A percentile compares a stretch with the other conserved stretches of the same genome.
Evolutionary conservation across 2,113 vertebrate species (phyloP).

Genomic region (Lota lota): DNA sequence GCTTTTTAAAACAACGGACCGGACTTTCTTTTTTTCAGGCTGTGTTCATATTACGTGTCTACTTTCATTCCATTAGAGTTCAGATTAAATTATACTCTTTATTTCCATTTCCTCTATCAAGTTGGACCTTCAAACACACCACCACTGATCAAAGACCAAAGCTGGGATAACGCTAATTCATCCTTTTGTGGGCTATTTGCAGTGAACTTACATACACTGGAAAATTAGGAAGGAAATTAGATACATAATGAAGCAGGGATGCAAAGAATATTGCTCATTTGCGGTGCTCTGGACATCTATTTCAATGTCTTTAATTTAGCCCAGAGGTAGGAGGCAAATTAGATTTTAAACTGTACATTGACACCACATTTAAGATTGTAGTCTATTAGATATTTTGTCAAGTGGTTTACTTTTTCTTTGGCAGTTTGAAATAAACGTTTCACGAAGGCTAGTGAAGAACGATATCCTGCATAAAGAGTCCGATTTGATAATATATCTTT

Average conservation of each 20-base stretch:
- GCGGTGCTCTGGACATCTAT: constrained; percentile 29
- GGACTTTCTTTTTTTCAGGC: neutral
- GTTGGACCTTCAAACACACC: constrained; percentile 61
- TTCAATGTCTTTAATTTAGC: constrained; percentile 46
- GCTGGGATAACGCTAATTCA: constrained; percentile 45
- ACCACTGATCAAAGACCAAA: constrained; percentile 42
- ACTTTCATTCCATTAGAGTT: constrained; percentile 46
- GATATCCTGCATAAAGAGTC: too few relatives aligned
- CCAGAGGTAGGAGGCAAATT: constrained; percentile 41
- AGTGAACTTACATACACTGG: constrained; percentile 44
- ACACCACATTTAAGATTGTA: constrained; percentile 33
- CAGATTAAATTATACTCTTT: constrained; percentile 61
- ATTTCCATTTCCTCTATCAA: constrained; percentile 47
- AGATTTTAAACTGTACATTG: constrained; percentile 33
- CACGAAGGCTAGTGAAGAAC: neutral
- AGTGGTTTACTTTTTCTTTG: constrained; percentile 27
- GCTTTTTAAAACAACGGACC: constrained; percentile 41
- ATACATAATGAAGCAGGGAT: constrained; percentile 54
- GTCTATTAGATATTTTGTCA: constrained; percentile 35
- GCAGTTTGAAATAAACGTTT: neutral
- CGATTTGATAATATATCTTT: too few relatives aligned
- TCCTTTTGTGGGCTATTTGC: constrained; percentile 54
- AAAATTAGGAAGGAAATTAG: constrained; percentile 53
- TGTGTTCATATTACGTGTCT: constrained; percentile 30
- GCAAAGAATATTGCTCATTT: constrained; percentile 41